phyloP scores from a whole-genome alignment of 2,888 invertebrate genomes.

The Aquatica leii region DNA sequence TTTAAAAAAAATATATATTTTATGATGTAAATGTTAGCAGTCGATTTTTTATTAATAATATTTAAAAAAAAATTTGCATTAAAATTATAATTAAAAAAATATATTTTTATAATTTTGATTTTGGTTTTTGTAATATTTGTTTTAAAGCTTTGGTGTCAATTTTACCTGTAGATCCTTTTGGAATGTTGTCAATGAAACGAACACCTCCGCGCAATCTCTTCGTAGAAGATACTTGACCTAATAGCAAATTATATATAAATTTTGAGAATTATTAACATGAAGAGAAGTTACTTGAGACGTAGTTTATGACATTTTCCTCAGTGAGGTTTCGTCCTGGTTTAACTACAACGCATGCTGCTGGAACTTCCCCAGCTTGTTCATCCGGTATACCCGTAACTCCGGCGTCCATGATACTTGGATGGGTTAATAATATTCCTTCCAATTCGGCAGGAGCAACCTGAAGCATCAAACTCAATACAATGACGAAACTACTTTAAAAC shows the following conservation, averaged over 20 bases:
- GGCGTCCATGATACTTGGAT: slow-evolving; percentile 76
- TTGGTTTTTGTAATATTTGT: not conserved
- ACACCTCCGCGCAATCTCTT: slow-evolving; percentile 79
- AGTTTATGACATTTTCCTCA: slow-evolving; percentile 56
- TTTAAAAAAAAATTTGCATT: not conserved
- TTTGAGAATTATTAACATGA: slow-evolving; percentile 1
- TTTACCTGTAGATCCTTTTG: slow-evolving; percentile 60
- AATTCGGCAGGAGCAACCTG: slow-evolving; percentile 86
- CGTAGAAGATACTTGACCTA: slow-evolving; percentile 71
- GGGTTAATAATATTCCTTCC: slow-evolving; percentile 77
- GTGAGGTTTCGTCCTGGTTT: slow-evolving; percentile 63
- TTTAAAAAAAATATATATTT: too few species aligned
- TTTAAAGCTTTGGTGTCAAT: not conserved
- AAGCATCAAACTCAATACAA: too few species aligned
- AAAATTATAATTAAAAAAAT: too few species aligned
- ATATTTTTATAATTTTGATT: slow-evolving; percentile 4
- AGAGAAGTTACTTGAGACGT: slow-evolving; percentile 59
- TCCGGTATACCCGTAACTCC: slow-evolving; percentile 84
- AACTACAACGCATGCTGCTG: slow-evolving; percentile 77
- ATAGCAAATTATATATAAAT: slow-evolving; percentile 36
- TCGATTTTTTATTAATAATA: not conserved
- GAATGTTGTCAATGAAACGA: slow-evolving; percentile 74
- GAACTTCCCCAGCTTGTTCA: slow-evolving; percentile 77
- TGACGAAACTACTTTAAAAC: not conserved
- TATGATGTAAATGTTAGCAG: not conserved